These are phyloP conservation scores for Eumerus sabulonum DNA, from an alignment of 2,888 invertebrate species.

Conservation along the genomic window DNA sequence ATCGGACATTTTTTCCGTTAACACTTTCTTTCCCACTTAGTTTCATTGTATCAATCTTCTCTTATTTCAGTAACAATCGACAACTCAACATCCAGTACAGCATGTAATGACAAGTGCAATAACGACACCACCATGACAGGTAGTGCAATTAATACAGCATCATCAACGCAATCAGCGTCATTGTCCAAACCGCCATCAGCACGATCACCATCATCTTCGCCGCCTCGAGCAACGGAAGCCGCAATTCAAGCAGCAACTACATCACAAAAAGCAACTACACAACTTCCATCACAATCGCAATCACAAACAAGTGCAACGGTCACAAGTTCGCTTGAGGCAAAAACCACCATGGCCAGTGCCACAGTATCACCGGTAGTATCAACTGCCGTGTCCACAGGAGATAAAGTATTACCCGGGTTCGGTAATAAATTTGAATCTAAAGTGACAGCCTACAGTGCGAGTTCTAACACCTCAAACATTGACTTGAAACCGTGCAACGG, in stretches of 20 bases:
- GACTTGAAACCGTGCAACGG: no score
- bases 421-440: conserved; percentile 70
- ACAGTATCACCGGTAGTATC: conserved; percentile 28
- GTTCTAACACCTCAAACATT: conserved; percentile 65
- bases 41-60: conserved; percentile 47
- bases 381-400: conserved; percentile 49
- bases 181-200: conserved; percentile 59
- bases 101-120: conserved; percentile 65
- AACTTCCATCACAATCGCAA: conserved; percentile 28
- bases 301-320: conserved; percentile 61
- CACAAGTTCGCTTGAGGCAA: not conserved
- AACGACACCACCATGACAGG: conserved; percentile 67
- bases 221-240: conserved; percentile 54
- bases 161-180: conserved; percentile 65
- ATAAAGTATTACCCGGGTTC: conserved; percentile 55
- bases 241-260: conserved; percentile 49
- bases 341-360: conserved; percentile 18
- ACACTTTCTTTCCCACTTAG: not conserved
- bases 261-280: conserved; percentile 46
- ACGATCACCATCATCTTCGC: conserved; percentile 36
- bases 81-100: conserved; percentile 48
- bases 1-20: not conserved
- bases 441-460: conserved; percentile 72
- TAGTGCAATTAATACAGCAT: conserved; percentile 63
- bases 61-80: conserved; percentile 55